These are phyloP conservation scores for Distichodus sexfasciatus DNA, from an alignment of 2,797 vertebrate species.

Conservation along the genomic window DNA sequence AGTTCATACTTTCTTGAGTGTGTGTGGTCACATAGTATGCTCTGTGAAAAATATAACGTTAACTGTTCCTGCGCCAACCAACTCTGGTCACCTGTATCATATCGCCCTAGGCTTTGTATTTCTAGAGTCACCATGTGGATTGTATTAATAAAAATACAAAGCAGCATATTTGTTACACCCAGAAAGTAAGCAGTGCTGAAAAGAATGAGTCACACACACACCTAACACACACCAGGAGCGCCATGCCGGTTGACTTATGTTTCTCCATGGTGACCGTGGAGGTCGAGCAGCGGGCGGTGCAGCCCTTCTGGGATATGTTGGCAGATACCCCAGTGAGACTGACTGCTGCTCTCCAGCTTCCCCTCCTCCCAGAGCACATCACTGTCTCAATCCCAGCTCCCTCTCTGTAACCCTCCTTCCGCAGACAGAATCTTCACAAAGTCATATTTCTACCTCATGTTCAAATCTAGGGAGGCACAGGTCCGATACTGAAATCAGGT, in stretches of 20 bases:
- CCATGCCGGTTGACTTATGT: conserved; percentile 2
- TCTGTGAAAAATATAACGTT: too few relatives aligned
- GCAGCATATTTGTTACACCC: neutral
- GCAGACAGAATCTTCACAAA: too few relatives aligned
- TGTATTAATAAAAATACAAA: too few relatives aligned
- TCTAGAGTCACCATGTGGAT: too few relatives aligned
- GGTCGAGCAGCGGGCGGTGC: conserved; percentile 21
- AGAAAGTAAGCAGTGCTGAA: neutral
- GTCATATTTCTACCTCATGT: neutral
- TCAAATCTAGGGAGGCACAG: neutral
- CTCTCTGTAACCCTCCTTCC: neutral
- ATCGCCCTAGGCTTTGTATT: too few relatives aligned
- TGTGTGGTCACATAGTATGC: too few relatives aligned
- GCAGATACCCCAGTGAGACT: neutral
- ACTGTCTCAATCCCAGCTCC: neutral
- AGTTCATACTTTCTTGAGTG: too few relatives aligned
- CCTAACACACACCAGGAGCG: neutral
- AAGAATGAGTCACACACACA: neutral
- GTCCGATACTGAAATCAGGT: too few relatives aligned
- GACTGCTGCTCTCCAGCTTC: neutral
- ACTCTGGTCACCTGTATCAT: too few relatives aligned
- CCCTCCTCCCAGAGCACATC: neutral
- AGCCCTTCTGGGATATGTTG: neutral
- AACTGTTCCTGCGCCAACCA: too few relatives aligned
- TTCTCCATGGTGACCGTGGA: conserved; percentile 3